Base-by-base conservation (phyloP, 2,113 vertebrate genomes). In the Corynorhinus townsendii region DNA sequence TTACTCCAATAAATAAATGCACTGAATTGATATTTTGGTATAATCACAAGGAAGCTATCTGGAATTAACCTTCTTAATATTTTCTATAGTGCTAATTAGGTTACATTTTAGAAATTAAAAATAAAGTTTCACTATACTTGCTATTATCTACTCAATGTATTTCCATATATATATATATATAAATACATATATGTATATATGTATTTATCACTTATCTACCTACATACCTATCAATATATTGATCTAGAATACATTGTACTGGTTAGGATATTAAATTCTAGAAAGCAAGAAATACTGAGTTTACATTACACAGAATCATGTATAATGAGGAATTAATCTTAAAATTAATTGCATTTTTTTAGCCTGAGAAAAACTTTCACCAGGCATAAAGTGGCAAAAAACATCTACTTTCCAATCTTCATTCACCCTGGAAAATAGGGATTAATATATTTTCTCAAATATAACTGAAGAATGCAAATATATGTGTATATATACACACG, bases 41-140 rank as follows among this genome's bases (percentile, higher is more conserved):
- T 71, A 66, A 71, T 81, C 19, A 79, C 35, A 87, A 88, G 16
- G 20, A 82, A 83, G 45, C 15, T 73, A 14, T 92, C 81, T 81
- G 49, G 4, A 80, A 75, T 86, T 88, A 64, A 49, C 4, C 24
- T 80, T 62, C 17, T 75, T 81, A 79, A n/a, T 68, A 1, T 76
- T 84, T 91, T 87, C 47, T 64, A 5, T 49, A 92, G 19, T 84
- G 40, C 40, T 62, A 83, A 87, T 86, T 43, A 86, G 14, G 62
- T 68, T 80, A 81, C 9, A 72, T 64, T 93, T 86, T 82, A 49
- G 19, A 86, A 82, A 26, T 82, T 64, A 82, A 71, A 96, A 84
- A 5, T 73, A 72, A 89, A 47, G 0, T 11, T n/a, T n/a, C 17
- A 49, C 3, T 77, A 11, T 89, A 7, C 1, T 54, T 47, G 5